phyloP scores from a whole-genome alignment of 2,113 vertebrate genomes.

The Phyllostomus hastatus region DNA sequence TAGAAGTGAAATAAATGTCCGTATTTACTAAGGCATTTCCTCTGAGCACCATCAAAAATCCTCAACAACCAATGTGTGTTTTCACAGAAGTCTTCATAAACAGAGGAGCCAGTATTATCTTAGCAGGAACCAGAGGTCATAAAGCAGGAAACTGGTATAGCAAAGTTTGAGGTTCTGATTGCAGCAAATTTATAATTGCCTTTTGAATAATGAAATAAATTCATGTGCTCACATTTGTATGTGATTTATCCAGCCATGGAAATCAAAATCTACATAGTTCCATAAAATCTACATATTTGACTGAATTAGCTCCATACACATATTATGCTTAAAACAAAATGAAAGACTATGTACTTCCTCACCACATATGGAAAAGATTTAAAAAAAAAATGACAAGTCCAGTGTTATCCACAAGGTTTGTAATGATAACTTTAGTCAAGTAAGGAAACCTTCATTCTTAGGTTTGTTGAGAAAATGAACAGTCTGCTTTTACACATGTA shows the following conservation, averaged over 20 bases:
- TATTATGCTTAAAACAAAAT: conserved; percentile 29
- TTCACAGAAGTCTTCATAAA: not conserved
- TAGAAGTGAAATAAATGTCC: not conserved
- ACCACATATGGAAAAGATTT: conserved; percentile 33
- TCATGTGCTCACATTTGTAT: not conserved
- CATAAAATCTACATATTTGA: conserved; percentile 34
- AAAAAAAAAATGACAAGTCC: not conserved
- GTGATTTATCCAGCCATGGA: not conserved
- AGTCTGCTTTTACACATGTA: conserved; percentile 34
- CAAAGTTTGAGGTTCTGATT: not conserved
- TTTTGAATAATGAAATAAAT: not conserved
- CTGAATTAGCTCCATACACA: not conserved
- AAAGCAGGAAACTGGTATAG: not conserved
- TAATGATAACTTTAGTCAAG: conserved; percentile 21
- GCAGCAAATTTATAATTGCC: not conserved
- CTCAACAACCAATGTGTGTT: not conserved
- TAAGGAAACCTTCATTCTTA: conserved; percentile 28
- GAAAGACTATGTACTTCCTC: conserved; percentile 21
- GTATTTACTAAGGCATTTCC: not conserved
- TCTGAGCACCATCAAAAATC: not conserved
- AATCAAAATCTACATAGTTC: not conserved
- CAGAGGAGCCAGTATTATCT: not conserved
- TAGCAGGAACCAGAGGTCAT: not conserved
- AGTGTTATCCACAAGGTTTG: not conserved
- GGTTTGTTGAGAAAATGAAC: conserved; percentile 24